Evolutionary conservation across 2,113 vertebrate species (phyloP).

Genomic region (Pungitius pungitius): DNA sequence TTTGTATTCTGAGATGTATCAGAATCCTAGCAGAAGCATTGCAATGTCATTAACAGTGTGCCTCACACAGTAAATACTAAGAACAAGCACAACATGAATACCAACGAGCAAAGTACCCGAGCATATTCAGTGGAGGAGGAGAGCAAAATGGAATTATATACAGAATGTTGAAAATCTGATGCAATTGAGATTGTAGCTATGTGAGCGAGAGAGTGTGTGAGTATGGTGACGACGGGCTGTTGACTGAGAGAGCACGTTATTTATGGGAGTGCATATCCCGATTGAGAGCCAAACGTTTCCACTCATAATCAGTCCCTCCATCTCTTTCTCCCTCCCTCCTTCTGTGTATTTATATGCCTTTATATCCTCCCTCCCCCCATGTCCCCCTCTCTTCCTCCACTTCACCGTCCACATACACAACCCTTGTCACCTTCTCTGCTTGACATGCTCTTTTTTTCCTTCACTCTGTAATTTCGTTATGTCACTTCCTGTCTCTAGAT

Average conservation of each 20-base stretch:
- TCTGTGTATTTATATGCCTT: slow-evolving; percentile 15
- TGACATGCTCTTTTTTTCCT: not conserved
- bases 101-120: slow-evolving; percentile 32
- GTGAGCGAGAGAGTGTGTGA: not conserved
- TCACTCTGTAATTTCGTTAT: slow-evolving; percentile 1
- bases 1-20: slow-evolving; percentile 38
- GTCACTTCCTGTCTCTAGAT: slow-evolving; percentile 10
- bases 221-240: slow-evolving; percentile 61
- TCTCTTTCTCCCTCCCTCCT: not conserved
- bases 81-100: slow-evolving; percentile 22
- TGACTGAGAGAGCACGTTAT: slow-evolving; percentile 57
- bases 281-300: slow-evolving; percentile 65
- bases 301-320: slow-evolving; percentile 57
- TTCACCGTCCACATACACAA: slow-evolving; percentile 9
- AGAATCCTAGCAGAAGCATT: slow-evolving; percentile 29
- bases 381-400: slow-evolving; percentile 10
- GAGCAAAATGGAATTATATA: not conserved
- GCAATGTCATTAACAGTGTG: slow-evolving; percentile 25
- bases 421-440: not conserved
- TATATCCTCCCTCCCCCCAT: not conserved
- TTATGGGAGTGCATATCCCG: slow-evolving; percentile 70
- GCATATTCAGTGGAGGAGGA: not conserved
- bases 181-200: slow-evolving; percentile 7
- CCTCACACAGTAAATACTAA: slow-evolving; percentile 40
- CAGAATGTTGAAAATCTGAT: slow-evolving; percentile 12